Conservation (phyloP, 1,140 invertebrate genomes). For the Cherax destructor region DNA sequence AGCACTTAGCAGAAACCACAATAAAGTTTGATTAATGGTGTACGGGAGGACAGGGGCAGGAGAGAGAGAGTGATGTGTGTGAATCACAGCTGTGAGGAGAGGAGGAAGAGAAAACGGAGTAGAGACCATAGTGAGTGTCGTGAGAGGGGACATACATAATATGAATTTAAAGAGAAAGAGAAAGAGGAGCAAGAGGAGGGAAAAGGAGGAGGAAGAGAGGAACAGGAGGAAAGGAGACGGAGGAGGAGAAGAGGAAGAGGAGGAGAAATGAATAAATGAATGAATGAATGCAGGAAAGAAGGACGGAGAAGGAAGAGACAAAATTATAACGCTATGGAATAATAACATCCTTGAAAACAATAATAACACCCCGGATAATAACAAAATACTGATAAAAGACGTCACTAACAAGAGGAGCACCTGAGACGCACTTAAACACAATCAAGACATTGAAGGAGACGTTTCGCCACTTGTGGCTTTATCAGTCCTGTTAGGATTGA, state of each 20-base stretch:
- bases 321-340: not conserved
- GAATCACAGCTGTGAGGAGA: no score
- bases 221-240: not conserved
- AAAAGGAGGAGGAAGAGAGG: not conserved
- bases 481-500: no score
- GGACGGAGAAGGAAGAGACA: not conserved
- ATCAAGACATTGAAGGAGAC: no score
- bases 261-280: not conserved
- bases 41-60: no score
- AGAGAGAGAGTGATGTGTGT: not conserved
- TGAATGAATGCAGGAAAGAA: not conserved
- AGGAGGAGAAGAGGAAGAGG: not conserved
- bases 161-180: not conserved
- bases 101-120: not conserved
- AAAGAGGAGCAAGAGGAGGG: not conserved
- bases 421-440: no score
- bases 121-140: not conserved
- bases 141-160: not conserved
- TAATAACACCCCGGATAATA: no score
- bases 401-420: no score
- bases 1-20: no score
- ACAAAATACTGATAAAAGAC: no score
- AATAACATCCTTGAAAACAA: no score
- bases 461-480: no score
- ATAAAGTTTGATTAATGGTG: no score